phyloP scores from a whole-genome alignment of 2,797 vertebrate species.

The Ficedula albicollis region DNA sequence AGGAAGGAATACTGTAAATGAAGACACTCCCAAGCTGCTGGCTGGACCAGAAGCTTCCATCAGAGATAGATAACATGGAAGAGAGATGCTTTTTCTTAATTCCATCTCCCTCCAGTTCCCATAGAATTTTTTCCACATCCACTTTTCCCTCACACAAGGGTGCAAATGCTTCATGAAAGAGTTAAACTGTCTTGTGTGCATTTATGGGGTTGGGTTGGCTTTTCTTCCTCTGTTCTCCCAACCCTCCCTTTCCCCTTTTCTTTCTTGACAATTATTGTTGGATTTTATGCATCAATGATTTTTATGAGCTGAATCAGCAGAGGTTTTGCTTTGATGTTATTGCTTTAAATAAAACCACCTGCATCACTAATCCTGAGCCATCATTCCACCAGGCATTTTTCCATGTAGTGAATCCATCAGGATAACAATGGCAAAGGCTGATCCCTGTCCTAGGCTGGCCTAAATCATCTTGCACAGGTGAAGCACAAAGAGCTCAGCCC shows the following conservation, averaged over 20 bases:
- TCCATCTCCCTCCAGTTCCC: not conserved
- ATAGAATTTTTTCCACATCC: not conserved
- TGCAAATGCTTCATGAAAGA: conserved; percentile 37
- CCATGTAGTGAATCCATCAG: not conserved
- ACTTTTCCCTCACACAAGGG: not conserved
- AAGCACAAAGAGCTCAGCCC: not conserved
- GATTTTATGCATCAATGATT: conserved; percentile 39
- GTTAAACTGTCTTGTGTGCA: conserved; percentile 12
- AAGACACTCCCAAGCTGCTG: conserved; percentile 79
- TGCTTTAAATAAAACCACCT: conserved; percentile 61
- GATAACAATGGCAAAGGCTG: not conserved
- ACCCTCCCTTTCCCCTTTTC: not conserved
- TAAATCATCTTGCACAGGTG: not conserved
- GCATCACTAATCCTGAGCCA: conserved; percentile 26
- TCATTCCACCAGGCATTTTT: not conserved
- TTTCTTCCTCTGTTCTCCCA: not conserved
- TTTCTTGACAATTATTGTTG: conserved; percentile 29
- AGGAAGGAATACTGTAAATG: conserved; percentile 83
- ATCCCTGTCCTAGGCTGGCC: not conserved
- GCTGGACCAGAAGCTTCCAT: conserved; percentile 86
- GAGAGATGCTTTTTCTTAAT: conserved; percentile 15
- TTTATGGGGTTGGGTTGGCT: conserved; percentile 25
- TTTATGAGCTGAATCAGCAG: conserved; percentile 62
- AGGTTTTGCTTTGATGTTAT: conserved; percentile 60
- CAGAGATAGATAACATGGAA: not conserved